Conservation (phyloP, 2,113 vertebrate genomes). For the Pterocles burchelli region DNA sequence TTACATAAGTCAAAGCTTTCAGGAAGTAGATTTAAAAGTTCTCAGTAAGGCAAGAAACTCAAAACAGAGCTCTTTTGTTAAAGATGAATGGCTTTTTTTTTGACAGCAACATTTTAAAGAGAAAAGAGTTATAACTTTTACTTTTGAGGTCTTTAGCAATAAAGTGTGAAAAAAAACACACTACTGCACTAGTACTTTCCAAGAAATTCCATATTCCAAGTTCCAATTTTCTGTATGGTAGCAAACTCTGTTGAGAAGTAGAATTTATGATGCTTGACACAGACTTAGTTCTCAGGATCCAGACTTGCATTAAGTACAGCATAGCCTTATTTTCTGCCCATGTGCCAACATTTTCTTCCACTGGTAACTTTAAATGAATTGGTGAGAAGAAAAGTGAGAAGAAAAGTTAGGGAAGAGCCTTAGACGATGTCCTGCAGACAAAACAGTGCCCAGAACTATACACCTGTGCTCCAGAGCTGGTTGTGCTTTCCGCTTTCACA, state of each 20-base stretch:
- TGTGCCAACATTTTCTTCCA: not conserved
- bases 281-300: not conserved
- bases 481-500: not conserved
- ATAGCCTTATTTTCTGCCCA: not conserved
- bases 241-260: not conserved
- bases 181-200: not conserved
- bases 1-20: not conserved
- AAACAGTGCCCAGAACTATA: not conserved
- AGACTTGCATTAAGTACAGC: not conserved
- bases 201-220: not conserved
- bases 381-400: not conserved
- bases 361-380: not conserved
- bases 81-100: not conserved
- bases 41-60: not conserved
- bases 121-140: not conserved
- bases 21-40: not conserved
- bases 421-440: not conserved
- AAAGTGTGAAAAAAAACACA: not conserved
- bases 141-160: not conserved
- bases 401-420: not conserved
- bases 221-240: not conserved
- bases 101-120: not conserved
- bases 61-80: not conserved
- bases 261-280: not conserved
- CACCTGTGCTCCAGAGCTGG: not conserved